Evolutionary conservation across 2,888 invertebrate species (phyloP), one percentile per base, ranked within the genome.

Genomic region (Epirrhoe tristata): DNA sequence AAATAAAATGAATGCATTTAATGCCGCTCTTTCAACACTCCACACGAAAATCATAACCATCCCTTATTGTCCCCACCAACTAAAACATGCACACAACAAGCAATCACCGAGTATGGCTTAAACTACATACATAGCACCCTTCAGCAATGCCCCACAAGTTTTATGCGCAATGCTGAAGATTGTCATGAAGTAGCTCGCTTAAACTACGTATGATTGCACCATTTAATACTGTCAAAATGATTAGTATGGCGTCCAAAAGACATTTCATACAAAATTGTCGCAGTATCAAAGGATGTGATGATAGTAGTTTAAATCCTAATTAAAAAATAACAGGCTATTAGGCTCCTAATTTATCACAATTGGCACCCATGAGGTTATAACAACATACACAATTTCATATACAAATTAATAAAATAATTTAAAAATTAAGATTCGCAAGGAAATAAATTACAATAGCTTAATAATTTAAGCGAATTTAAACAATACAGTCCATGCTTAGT

Each of bases 301-400:
- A 39, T 43, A 82, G 80, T 77, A 81, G 79, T 52, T 59, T 24
- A 39, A n/a, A 59, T 14, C 36, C 31, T 59, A 53, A 86, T 58
- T 57, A 52, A 48, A 59, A 48, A 63, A 63, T 55, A 82, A 78
- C 76, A 84, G 84, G 81, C 82, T 81, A 84, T 89, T 90, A 91
- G 91, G 91, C 90, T 89, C 79, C 86, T 88, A 89, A 86, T 89
- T 87, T 93, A 93, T 93, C 93, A 93, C 93, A 92, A 91, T 93
- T 91, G 91, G 91, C 92, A 91, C 91, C 91, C 88, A 89, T 83
- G 84, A 89, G 87, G 86, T 89, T 85, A 83, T 79, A 84, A 88
- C 81, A 86, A 82, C 75, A 78, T 56, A 66, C 66, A 71, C 59
- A 68, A 70, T 67, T 63, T 64, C 63, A 67, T 70, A 79, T 72